A percentile compares a stretch with the other conserved stretches of the same genome.
These are phyloP conservation scores for Polymixis flavicincta DNA, from an alignment of 2,888 invertebrate species.

Conservation along the genomic window DNA sequence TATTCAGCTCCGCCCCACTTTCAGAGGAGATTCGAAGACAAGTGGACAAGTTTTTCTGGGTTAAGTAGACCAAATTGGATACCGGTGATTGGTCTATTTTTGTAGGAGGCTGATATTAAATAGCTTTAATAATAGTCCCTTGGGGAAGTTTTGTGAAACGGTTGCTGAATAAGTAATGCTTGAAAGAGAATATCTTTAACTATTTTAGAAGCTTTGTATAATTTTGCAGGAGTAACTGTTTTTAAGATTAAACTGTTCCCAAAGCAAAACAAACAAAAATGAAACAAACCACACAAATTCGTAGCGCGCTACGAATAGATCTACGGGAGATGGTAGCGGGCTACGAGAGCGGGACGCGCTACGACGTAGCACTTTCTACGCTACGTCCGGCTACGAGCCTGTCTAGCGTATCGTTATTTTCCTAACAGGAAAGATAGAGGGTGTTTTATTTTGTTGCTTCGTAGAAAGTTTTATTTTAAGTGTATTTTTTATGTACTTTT, in stretches of 20 bases:
- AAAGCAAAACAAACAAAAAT: neutral
- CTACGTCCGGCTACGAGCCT: slow-evolving; percentile 47
- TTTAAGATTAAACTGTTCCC: neutral
- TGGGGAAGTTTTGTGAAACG: neutral
- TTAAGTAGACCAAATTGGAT: slow-evolving; percentile 35
- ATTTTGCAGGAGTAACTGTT: neutral
- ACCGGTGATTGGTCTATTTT: slow-evolving; percentile 26
- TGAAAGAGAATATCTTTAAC: slow-evolving; percentile 3
- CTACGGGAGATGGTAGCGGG: slow-evolving; percentile 43
- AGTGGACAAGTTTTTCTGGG: slow-evolving; percentile 20
- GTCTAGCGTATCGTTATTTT: slow-evolving; percentile 23
- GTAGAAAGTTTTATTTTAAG: neutral
- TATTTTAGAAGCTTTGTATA: neutral
- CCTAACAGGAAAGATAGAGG: neutral
- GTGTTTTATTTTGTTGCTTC: neutral
- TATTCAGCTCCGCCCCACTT: slow-evolving; percentile 47
- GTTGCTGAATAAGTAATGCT: slow-evolving; percentile 9
- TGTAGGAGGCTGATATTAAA: slow-evolving; percentile 15
- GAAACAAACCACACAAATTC: slow-evolving; percentile 5
- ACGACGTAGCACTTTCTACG: slow-evolving; percentile 73
- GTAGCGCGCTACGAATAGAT: slow-evolving; percentile 52
- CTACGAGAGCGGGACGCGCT: slow-evolving; percentile 66
- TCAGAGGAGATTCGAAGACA: slow-evolving; percentile 29
- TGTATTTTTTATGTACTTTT: no score
- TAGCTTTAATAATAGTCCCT: slow-evolving; percentile 8